Evolutionary conservation across 2,113 vertebrate genomes (phyloP).

Genomic region (Xerus inauris): DNA sequence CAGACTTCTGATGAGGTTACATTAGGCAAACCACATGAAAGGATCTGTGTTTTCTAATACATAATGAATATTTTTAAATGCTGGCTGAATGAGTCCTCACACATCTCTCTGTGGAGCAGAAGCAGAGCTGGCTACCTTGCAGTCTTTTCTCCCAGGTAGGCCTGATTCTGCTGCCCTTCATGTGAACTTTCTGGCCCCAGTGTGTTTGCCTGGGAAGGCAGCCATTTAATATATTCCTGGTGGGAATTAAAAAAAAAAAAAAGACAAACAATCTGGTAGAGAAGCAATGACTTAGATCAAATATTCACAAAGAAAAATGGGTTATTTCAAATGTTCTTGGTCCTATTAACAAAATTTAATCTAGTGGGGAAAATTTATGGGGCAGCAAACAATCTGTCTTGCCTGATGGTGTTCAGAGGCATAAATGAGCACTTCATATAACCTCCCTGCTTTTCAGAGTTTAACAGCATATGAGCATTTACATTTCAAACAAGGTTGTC

Average conservation of each 20-base stretch:
- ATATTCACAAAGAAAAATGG: slow-evolving; percentile 61
- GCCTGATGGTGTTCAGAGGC: background rate
- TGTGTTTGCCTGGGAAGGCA: background rate
- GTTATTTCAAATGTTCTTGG: slow-evolving; percentile 60
- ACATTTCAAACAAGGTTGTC: slow-evolving; percentile 52
- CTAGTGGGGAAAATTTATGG: slow-evolving; percentile 64
- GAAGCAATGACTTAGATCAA: slow-evolving; percentile 60
- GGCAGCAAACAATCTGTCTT: slow-evolving; percentile 67
- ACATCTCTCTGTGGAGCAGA: background rate
- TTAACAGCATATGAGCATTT: background rate
- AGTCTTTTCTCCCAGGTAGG: background rate
- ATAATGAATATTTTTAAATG: background rate
- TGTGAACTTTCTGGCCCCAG: background rate
- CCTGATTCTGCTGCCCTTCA: too few species aligned
- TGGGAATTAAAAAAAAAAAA: slow-evolving; percentile 13
- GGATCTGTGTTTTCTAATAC: background rate
- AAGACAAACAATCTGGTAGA: slow-evolving; percentile 38
- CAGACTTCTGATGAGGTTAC: background rate
- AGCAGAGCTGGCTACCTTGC: background rate
- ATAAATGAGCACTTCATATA: slow-evolving; percentile 28
- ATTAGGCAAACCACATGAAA: background rate
- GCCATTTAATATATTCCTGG: background rate
- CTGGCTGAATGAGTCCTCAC: background rate
- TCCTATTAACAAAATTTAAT: slow-evolving; percentile 75
- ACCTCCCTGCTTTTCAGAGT: slow-evolving; percentile 47